Percentiles rank a stretch among this genome's conserved stretches.
These are phyloP conservation scores for Drosophila micromelanica DNA, from an alignment of 1,140 invertebrate species.

Conservation along the genomic window DNA sequence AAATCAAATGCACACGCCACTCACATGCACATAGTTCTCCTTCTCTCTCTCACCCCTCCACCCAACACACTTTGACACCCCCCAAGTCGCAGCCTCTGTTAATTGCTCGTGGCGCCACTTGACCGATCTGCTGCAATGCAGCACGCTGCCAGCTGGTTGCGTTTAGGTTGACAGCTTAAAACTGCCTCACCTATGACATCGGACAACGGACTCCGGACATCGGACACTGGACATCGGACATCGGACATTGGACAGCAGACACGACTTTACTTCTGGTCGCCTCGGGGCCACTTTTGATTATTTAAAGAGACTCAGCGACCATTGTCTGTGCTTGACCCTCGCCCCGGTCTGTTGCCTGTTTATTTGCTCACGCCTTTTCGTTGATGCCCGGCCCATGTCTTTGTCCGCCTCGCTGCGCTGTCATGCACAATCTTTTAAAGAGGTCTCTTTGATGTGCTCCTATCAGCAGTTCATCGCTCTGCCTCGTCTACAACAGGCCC, in stretches of 20 bases:
- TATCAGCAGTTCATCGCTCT: constrained; percentile 71
- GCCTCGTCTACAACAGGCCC: constrained; percentile 27
- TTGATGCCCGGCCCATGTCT: constrained; percentile 13
- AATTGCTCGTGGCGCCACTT: constrained; percentile 79
- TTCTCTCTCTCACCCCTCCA: constrained; percentile 23
- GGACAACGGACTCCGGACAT: not conserved
- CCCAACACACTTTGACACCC: constrained; percentile 25
- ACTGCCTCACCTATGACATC: constrained; percentile 34
- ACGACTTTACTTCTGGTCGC: constrained; percentile 27
- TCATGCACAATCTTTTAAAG: constrained; percentile 54
- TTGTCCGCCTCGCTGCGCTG: constrained; percentile 25
- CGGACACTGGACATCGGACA: not conserved
- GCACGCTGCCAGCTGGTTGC: constrained; percentile 31
- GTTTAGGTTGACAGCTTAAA: constrained; percentile 66
- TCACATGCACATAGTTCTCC: constrained; percentile 29
- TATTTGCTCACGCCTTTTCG: constrained; percentile 57
- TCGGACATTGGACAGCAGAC: constrained; percentile 8
- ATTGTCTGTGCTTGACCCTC: constrained; percentile 76
- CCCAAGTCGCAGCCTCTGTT: constrained; percentile 43
- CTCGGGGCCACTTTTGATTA: constrained; percentile 70
- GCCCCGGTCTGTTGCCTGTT: constrained; percentile 12
- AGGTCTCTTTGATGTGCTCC: constrained; percentile 67
- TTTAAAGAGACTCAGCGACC: constrained; percentile 61
- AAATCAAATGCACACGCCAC: constrained; percentile 68
- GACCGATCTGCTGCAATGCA: constrained; percentile 67